Evolutionary conservation across 2,888 invertebrate genomes (phyloP).

Genomic region (Chymomyza fuscimana): DNA sequence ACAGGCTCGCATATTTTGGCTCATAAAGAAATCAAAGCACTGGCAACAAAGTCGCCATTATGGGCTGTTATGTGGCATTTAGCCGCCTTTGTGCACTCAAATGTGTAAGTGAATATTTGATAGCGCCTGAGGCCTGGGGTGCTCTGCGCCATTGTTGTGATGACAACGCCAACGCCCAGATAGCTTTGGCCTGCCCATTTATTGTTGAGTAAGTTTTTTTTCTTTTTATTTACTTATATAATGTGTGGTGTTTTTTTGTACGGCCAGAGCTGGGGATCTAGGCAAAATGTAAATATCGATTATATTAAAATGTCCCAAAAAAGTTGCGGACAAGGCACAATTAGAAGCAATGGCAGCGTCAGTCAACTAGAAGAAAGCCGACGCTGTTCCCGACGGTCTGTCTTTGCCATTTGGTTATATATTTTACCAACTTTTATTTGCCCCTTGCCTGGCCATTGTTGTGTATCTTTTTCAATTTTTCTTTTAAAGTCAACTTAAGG

Average conservation of each 20-base stretch:
- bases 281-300: constrained; percentile 30
- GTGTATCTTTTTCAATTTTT: constrained; percentile 6
- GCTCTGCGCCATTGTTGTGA: constrained; percentile 30
- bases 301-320: constrained; percentile 27
- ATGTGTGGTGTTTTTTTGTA: background rate
- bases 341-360: constrained; percentile 35
- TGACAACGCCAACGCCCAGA: background rate
- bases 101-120: constrained; percentile 66
- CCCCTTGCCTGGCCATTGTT: constrained; percentile 14
- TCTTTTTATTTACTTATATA: background rate
- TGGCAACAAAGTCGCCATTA: constrained; percentile 62
- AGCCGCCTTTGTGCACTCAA: constrained; percentile 56
- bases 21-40: constrained; percentile 2
- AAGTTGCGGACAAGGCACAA: constrained; percentile 34
- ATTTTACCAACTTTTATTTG: constrained; percentile 1
- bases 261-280: background rate
- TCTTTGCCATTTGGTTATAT: constrained; percentile 5
- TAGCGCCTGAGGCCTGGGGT: constrained; percentile 41
- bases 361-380: constrained; percentile 24
- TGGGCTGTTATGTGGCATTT: constrained; percentile 72
- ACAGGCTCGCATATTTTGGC: background rate
- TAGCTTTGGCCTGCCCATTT: background rate
- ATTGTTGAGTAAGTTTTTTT: background rate
- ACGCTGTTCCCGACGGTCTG: background rate
- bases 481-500: constrained; percentile 24